Base-by-base conservation (phyloP, 2,113 vertebrate species). In the Cinclus mexicanus region DNA sequence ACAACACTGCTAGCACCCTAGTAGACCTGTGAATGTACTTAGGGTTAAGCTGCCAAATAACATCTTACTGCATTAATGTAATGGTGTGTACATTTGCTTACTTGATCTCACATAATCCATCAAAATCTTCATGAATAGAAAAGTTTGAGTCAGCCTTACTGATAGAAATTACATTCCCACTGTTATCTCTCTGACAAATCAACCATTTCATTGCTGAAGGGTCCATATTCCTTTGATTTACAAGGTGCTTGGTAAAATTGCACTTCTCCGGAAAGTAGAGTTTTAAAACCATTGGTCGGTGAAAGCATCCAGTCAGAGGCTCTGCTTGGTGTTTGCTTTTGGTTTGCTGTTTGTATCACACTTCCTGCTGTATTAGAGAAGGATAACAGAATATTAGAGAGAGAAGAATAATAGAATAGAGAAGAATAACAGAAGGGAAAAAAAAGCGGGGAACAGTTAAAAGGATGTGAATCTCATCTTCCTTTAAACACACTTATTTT, bases 101-200 rank as follows among this genome's bases (percentile, higher is more conserved):
- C 68, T 90, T 85, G 64, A 71, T 86, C 74, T 94, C 87, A 85
- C 71, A 39, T 68, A 95, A 96, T 86, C 91, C 84, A 84, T 92
- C 75, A 79, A 92, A 93, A 70, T 83, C 49, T 94, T 90, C 55
- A 85, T 42, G 31, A 94, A 46, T 13, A 91, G 78, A 70, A 80
- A 80, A 97, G 35, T 31, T n/a, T 60, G 61, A 74, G 89, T 83
- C 77, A 90, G 67, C 28, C 28, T 74, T 53, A 78, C 64, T 41
- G 80, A 41, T 69, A 95, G 93, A 90, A 97, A 95, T 81, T 84
- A 60, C 55, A 86, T 81, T 80, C 37, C 39, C 7, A 5, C 53
- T 50, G 26, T 81, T 64, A 29, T 95, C 90, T 95, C 65, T 35
- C 75, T 64, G 56, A 83, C 49, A 93, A 94, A 86, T 77, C 14